phyloP scores from a whole-genome alignment of 2,113 vertebrate genomes.

The Mesocricetus auratus region DNA sequence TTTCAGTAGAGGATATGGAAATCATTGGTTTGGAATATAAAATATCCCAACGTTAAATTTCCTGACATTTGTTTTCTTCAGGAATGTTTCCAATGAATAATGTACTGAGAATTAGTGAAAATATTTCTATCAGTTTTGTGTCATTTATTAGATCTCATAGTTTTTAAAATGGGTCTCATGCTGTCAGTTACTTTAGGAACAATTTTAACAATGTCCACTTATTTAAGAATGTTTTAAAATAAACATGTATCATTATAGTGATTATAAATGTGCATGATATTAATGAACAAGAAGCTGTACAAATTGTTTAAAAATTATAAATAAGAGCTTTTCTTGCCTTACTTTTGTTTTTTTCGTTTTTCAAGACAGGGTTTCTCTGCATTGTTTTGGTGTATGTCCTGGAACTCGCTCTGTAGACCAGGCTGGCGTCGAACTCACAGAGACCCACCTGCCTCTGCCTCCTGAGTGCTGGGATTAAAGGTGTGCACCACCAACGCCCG shows the following conservation, averaged over 20 bases:
- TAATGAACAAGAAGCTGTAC: not conserved
- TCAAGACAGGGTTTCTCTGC: too few relatives aligned
- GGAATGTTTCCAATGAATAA: not conserved
- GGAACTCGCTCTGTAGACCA: too few relatives aligned
- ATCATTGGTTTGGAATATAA: not conserved
- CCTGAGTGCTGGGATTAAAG: too few relatives aligned
- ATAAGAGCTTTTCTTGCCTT: too few relatives aligned
- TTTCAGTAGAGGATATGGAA: not conserved
- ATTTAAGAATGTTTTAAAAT: constrained; percentile 5
- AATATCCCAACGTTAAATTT: not conserved
- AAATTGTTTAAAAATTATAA: not conserved
- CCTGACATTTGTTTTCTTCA: not conserved
- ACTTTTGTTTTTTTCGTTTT: too few relatives aligned
- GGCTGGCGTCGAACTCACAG: too few relatives aligned
- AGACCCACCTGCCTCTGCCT: too few relatives aligned
- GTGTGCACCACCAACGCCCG: too few relatives aligned
- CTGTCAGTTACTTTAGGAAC: not conserved
- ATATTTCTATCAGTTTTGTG: not conserved
- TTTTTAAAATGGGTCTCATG: not conserved
- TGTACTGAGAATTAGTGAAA: not conserved
- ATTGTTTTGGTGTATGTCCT: too few relatives aligned
- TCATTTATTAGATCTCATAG: not conserved
- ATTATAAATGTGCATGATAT: not conserved
- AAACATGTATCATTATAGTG: not conserved
- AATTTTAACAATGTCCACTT: not conserved